phyloP scores from a whole-genome alignment of 2,888 invertebrate genomes.

The Eilema sororculum region DNA sequence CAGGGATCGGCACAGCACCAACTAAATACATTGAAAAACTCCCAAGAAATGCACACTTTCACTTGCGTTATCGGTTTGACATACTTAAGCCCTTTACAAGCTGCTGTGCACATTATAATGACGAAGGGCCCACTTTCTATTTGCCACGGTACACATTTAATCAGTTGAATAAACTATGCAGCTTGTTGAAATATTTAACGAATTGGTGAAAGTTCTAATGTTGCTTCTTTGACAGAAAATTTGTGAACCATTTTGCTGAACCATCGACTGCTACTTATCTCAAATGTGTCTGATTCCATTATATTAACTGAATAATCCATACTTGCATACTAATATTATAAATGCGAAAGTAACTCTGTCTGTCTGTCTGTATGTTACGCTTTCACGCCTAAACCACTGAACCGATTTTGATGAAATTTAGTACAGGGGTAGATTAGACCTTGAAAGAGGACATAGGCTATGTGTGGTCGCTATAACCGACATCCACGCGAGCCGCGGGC shows the following conservation, averaged over 20 bases:
- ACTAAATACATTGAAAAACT: constrained; percentile 34
- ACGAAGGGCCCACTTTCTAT: constrained; percentile 61
- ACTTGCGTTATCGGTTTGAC: constrained; percentile 67
- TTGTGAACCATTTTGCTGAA: not conserved
- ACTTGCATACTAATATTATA: no score
- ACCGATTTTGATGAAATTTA: no score
- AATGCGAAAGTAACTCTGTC: no score
- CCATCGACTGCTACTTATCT: not conserved
- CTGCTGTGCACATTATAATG: constrained; percentile 25
- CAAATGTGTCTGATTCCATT: not conserved
- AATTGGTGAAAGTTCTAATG: not conserved
- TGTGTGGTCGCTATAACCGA: no score
- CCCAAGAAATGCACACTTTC: constrained; percentile 55
- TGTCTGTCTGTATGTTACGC: no score
- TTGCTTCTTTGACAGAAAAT: not conserved
- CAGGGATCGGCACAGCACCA: constrained; percentile 29
- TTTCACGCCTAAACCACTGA: no score
- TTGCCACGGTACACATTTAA: constrained; percentile 17
- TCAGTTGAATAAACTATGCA: constrained; percentile 13
- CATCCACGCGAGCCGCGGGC: no score
- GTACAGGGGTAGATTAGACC: no score
- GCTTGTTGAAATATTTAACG: not conserved
- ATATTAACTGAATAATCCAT: no score
- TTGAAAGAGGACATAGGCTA: no score
- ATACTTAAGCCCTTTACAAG: constrained; percentile 65